Percentiles rank a stretch among this genome's conserved stretches.
These are phyloP conservation scores for Drosophila burlai DNA, from an alignment of 1,140 invertebrate genomes.

Conservation along the genomic window DNA sequence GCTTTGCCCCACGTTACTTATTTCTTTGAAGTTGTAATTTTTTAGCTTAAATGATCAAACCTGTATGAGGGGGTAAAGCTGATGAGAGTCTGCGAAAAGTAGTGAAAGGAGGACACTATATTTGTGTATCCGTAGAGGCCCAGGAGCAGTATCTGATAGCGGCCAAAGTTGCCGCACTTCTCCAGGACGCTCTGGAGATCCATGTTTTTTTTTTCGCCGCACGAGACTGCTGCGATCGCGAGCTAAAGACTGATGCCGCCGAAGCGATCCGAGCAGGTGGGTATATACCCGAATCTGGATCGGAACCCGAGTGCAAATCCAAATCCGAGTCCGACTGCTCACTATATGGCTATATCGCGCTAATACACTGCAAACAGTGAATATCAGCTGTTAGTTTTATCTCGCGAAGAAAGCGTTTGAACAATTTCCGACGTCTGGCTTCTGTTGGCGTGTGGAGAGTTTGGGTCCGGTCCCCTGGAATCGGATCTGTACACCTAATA, in stretches of 20 bases:
- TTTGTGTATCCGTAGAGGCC: constrained; percentile 87
- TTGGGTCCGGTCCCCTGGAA: neutral
- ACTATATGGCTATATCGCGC: constrained; percentile 1
- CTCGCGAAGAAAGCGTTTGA: constrained; percentile 22
- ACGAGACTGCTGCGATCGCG: constrained; percentile 34
- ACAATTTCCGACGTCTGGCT: constrained; percentile 33
- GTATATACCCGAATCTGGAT: constrained; percentile 26
- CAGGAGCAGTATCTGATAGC: constrained; percentile 87
- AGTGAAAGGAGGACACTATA: constrained; percentile 86
- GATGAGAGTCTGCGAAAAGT: constrained; percentile 87
- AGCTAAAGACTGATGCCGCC: constrained; percentile 28
- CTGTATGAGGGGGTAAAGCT: constrained; percentile 85
- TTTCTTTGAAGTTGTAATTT: too few species aligned
- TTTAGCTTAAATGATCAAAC: constrained; percentile 44
- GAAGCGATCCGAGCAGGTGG: constrained; percentile 11
- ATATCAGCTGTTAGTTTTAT: constrained; percentile 21
- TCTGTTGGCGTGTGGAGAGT: constrained; percentile 22
- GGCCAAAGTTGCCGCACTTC: constrained; percentile 87
- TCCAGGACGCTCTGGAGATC: constrained; percentile 87
- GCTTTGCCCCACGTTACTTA: neutral
- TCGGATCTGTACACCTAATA: neutral
- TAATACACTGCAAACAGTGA: constrained; percentile 31
- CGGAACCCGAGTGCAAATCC: neutral
- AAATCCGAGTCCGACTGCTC: neutral
- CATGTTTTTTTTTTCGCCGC: constrained; percentile 45